Percentiles rank a stretch among this genome's conserved stretches.
Conservation (phyloP, 1,140 invertebrate genomes). For the Leptopilina clavipes region DNA sequence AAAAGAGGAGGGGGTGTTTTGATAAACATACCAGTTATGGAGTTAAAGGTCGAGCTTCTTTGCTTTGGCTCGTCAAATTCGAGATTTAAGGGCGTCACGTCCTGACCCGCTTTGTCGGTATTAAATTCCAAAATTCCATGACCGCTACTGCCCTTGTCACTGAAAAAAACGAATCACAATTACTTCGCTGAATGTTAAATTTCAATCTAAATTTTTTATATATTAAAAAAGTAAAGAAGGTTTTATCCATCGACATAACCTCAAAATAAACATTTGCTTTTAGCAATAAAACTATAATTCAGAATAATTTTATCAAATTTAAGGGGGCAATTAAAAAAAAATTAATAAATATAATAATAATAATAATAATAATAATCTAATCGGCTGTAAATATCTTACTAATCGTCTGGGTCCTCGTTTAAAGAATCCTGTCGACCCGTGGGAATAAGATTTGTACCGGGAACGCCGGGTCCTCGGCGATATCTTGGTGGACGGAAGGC, state of each 20-base stretch:
- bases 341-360: too few relatives aligned
- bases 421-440: conserved; percentile 68
- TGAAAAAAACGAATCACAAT: conserved; percentile 55
- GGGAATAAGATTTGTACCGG: conserved; percentile 66
- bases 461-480: conserved; percentile 65
- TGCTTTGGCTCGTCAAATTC: conserved; percentile 84
- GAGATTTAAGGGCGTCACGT: conserved; percentile 90
- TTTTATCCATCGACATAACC: too few relatives aligned
- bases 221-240: too few relatives aligned
- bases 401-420: conserved; percentile 72
- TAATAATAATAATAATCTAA: too few relatives aligned
- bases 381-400: conserved; percentile 62
- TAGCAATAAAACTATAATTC: too few relatives aligned
- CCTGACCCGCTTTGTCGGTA: conserved; percentile 90
- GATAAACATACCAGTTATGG: conserved; percentile 79
- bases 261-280: too few relatives aligned
- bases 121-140: conserved; percentile 89
- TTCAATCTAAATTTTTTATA: too few relatives aligned
- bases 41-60: conserved; percentile 82
- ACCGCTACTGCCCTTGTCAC: conserved; percentile 74
- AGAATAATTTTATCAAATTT: too few relatives aligned
- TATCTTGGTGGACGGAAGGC: conserved; percentile 76
- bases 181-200: too few relatives aligned
- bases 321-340: too few relatives aligned
- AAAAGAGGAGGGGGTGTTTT: too few relatives aligned